A percentile compares a stretch with the other conserved stretches of the same genome.
phyloP scores from a whole-genome alignment of 1,140 invertebrate species.

The Cepaea nemoralis region DNA sequence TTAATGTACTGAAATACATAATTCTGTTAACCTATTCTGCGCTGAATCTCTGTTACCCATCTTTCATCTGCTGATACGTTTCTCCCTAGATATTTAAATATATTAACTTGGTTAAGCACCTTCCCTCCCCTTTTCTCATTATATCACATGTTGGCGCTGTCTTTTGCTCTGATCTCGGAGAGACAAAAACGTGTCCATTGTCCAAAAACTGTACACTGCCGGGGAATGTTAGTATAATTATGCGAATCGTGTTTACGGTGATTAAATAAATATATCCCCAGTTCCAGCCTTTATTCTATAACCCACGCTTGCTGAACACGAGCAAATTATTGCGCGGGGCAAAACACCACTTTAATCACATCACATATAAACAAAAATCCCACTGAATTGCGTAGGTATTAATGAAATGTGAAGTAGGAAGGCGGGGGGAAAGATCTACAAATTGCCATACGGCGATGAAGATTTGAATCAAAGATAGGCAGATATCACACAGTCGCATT shows the following conservation, averaged over 20 bases:
- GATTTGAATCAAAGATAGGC: background rate
- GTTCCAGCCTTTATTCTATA: background rate
- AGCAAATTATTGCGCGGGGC: background rate
- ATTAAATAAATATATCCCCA: slow-evolving; percentile 12
- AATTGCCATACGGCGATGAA: background rate
- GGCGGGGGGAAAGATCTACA: background rate
- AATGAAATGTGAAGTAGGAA: background rate
- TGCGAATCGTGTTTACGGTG: background rate
- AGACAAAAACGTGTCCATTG: no score
- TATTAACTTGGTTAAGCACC: no score
- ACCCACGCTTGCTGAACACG: background rate
- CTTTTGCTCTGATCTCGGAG: no score
- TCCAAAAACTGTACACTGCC: no score
- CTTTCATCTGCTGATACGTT: no score
- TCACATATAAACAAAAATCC: background rate
- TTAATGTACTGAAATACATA: no score
- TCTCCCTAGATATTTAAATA: no score
- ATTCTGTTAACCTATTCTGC: no score
- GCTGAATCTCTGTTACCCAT: no score
- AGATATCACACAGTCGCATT: background rate
- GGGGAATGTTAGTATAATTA: background rate
- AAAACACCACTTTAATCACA: background rate
- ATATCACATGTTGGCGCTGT: no score
- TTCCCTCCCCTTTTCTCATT: no score
- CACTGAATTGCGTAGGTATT: background rate